A percentile compares a stretch with the other conserved stretches of the same genome.
phyloP scores from a whole-genome alignment of 1,140 invertebrate genomes.

The Drosophila arizonae region DNA sequence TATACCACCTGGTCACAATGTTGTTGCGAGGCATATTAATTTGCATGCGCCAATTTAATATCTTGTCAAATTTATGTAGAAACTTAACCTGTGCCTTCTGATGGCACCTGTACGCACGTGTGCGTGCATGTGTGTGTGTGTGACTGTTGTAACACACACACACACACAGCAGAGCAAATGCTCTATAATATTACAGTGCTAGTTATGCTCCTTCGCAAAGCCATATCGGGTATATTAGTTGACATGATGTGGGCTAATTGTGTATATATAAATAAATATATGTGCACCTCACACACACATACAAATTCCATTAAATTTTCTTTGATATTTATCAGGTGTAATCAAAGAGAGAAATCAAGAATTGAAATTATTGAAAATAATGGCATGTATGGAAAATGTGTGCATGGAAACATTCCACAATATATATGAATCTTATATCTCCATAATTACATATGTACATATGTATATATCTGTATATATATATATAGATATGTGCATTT shows the following conservation, averaged over 20 bases:
- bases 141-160: neutral
- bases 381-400: neutral
- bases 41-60: constrained; percentile 53
- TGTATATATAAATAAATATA: no score
- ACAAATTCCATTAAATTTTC: no score
- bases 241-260: no score
- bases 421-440: neutral
- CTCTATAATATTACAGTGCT: no score
- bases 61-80: constrained; percentile 34
- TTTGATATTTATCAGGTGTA: neutral
- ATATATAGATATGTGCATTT: neutral
- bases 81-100: constrained; percentile 18
- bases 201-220: no score
- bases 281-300: no score
- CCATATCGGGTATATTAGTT: neutral
- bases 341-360: neutral
- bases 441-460: no score
- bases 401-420: neutral
- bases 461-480: neutral
- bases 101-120: constrained; percentile 3
- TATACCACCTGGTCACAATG: neutral
- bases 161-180: no score
- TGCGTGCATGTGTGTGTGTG: neutral
- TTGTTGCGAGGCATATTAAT: constrained; percentile 30
- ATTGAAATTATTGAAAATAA: neutral